Evolutionary conservation across 1,140 invertebrate genomes (phyloP).

Genomic region (Panagrolaimus sp.): DNA sequence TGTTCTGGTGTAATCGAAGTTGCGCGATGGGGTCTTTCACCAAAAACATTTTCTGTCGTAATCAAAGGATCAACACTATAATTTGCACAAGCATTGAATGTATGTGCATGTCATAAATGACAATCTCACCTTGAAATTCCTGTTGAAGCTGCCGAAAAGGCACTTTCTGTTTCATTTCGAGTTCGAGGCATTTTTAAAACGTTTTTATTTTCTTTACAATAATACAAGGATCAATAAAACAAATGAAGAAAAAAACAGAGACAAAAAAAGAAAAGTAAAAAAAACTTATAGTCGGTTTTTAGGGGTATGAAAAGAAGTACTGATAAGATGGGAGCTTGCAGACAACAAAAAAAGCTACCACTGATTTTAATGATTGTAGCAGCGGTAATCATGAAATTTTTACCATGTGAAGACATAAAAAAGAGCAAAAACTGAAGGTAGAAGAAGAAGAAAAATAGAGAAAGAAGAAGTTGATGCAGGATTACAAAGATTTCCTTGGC

Average conservation of each 20-base stretch:
- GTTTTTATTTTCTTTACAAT: not conserved
- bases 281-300: no score
- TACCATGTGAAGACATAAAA: no score
- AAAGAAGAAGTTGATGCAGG: not conserved
- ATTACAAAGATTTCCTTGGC: not conserved
- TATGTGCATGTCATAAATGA: no score
- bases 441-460: no score
- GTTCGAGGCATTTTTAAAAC: conserved; percentile 5
- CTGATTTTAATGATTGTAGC: no score
- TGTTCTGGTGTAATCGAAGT: conserved; percentile 32
- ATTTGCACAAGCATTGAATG: no score
- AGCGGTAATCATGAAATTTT: no score
- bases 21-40: not conserved
- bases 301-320: no score
- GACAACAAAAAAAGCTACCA: no score
- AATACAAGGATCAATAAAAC: not conserved
- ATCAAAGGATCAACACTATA: conserved; percentile 11
- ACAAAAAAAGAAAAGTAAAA: no score
- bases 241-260: conserved; percentile 6
- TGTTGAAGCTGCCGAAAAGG: conserved; percentile 7
- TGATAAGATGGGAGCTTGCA: no score
- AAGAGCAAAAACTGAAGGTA: no score
- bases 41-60: conserved; percentile 1
- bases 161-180: conserved; percentile 5
- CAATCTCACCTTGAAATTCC: conserved; percentile 8